Conservation (phyloP, 1,140 invertebrate genomes). For the Drosophila biarmipes region DNA sequence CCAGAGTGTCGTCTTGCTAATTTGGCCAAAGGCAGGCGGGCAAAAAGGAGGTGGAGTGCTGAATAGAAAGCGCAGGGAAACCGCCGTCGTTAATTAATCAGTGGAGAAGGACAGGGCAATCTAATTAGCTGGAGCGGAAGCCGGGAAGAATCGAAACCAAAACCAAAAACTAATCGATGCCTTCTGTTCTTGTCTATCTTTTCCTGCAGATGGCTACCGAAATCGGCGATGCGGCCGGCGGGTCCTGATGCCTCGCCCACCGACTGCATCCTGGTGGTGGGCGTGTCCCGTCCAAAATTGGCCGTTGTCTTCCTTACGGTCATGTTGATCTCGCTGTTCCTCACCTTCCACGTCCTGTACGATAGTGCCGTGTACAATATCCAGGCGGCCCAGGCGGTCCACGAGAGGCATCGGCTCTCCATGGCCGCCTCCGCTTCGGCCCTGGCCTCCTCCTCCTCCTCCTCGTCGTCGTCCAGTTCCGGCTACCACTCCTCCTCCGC, state of each 20-base stretch:
- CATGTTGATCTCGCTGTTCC: conserved; percentile 90
- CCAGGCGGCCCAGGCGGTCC: conserved; percentile 85
- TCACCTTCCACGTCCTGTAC: conserved; percentile 92
- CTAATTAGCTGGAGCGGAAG: conserved; percentile 62
- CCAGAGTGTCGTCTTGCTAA: conserved; percentile 54
- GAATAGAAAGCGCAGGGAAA: background rate
- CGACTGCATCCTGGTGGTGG: conserved; percentile 91
- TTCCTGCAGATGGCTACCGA: conserved; percentile 89
- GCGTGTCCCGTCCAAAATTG: conserved; percentile 91
- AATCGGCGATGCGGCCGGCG: conserved; percentile 90
- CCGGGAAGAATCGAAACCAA: background rate
- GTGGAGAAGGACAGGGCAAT: conserved; percentile 46
- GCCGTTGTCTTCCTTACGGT: conserved; percentile 91
- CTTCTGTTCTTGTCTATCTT: background rate
- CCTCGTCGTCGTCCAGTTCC: conserved; percentile 15
- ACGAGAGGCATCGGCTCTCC: conserved; percentile 74
- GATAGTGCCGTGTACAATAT: conserved; percentile 92
- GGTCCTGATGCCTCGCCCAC: conserved; percentile 89
- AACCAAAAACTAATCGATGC: conserved; percentile 40
- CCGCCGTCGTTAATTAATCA: conserved; percentile 30
- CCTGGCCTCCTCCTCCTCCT: conserved; percentile 17
- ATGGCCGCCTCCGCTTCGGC: conserved; percentile 58
- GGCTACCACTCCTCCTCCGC: conserved; percentile 27
- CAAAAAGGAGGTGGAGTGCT: background rate
- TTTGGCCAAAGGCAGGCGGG: conserved; percentile 32